Conservation (phyloP, 1,140 invertebrate species). For the Tetranychus urticae region DNA sequence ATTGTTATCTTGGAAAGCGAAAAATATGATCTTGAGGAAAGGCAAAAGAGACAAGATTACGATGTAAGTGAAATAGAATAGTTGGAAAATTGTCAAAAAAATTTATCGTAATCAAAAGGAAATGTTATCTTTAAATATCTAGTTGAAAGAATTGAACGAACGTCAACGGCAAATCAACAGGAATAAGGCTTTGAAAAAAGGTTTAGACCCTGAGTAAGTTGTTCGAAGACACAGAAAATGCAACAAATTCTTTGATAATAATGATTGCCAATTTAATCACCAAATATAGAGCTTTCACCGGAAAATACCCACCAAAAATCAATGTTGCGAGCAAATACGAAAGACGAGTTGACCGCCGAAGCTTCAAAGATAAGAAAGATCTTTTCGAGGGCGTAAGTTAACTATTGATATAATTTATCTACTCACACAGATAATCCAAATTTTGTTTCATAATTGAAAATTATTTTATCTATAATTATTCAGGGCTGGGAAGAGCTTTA, state of each 20-base stretch:
- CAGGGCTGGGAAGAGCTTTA: constrained; percentile 13
- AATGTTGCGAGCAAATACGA: constrained; percentile 31
- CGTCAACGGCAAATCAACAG: constrained; percentile 23
- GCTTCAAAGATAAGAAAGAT: constrained; percentile 23
- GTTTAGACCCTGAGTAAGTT: constrained; percentile 21
- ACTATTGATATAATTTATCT: neutral
- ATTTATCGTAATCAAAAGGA: neutral
- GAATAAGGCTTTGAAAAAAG: constrained; percentile 21
- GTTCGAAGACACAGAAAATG: neutral
- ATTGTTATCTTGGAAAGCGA: constrained; percentile 92
- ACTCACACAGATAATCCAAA: no score
- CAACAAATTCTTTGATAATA: no score
- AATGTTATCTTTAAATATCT: neutral
- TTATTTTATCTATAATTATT: no score
- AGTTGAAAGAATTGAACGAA: constrained; percentile 25
- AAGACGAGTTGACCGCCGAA: constrained; percentile 28
- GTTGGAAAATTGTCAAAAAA: neutral
- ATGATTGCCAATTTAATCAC: constrained; percentile 3
- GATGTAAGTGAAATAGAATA: constrained; percentile 46
- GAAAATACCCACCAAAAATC: constrained; percentile 59
- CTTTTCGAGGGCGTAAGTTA: constrained; percentile 23
- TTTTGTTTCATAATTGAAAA: no score
- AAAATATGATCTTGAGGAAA: constrained; percentile 97
- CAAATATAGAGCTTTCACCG: constrained; percentile 48
- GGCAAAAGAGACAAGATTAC: constrained; percentile 96